Percentiles rank a stretch among this genome's conserved stretches.
Evolutionary conservation across 2,888 invertebrate species (phyloP).

Genomic region (Cantharis rufa): DNA sequence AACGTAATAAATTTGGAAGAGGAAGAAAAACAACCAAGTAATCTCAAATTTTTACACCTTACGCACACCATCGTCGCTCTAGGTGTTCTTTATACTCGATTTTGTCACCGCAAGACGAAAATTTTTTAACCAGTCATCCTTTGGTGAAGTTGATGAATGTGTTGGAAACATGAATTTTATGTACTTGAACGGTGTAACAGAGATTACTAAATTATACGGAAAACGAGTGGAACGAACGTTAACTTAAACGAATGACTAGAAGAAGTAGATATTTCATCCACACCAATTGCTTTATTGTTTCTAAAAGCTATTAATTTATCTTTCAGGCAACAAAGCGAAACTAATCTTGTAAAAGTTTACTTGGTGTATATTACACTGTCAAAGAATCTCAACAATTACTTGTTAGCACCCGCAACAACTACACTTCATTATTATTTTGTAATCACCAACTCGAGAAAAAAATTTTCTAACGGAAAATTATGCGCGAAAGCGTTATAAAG

Average conservation of each 20-base stretch:
- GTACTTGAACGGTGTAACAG: constrained; percentile 37
- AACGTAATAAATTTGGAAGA: neutral
- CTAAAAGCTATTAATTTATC: constrained; percentile 42
- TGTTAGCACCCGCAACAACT: neutral
- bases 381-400: neutral
- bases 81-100: constrained; percentile 1
- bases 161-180: constrained; percentile 36
- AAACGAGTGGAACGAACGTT: constrained; percentile 39
- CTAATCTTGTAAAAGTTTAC: constrained; percentile 35
- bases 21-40: neutral
- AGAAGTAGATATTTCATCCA: constrained; percentile 41
- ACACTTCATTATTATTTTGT: neutral
- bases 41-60: neutral
- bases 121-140: constrained; percentile 27
- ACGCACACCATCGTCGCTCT: neutral
- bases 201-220: constrained; percentile 40
- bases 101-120: constrained; percentile 16
- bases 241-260: constrained; percentile 29
- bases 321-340: constrained; percentile 37
- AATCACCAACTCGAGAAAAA: neutral
- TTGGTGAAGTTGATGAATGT: constrained; percentile 35
- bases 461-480: neutral
- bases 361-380: constrained; percentile 11
- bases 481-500: neutral
- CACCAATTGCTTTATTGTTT: constrained; percentile 44